A percentile compares a stretch with the other conserved stretches of the same genome.
Evolutionary conservation across 2,113 vertebrate species (phyloP).

Genomic region (Aplodontia rufa): DNA sequence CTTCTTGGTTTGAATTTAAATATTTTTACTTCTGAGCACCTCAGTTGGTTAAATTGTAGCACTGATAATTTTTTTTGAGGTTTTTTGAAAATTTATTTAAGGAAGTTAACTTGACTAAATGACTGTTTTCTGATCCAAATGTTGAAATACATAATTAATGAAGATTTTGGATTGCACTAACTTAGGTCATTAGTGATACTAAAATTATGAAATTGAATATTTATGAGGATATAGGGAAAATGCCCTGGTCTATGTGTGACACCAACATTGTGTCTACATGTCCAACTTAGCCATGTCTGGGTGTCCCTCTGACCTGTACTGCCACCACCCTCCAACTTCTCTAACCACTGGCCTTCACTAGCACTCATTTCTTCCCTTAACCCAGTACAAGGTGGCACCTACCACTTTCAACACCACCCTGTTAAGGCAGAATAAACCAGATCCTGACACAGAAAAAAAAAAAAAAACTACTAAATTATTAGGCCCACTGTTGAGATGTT

Average conservation of each 20-base stretch:
- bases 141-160: neutral
- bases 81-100: slow-evolving; percentile 40
- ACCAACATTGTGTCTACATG: neutral
- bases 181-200: neutral
- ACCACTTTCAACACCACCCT: slow-evolving; percentile 37
- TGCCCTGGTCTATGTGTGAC: neutral
- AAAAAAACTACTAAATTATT: neutral
- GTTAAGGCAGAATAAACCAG: slow-evolving; percentile 59
- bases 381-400: neutral
- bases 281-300: neutral
- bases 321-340: neutral
- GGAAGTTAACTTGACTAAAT: neutral
- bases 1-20: slow-evolving; percentile 17
- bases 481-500: neutral
- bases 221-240: neutral
- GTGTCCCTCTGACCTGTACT: neutral
- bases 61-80: neutral
- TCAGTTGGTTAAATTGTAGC: neutral
- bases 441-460: neutral
- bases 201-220: neutral
- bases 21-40: slow-evolving; percentile 20
- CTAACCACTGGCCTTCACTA: slow-evolving; percentile 39
- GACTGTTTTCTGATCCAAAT: neutral
- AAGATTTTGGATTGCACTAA: neutral
- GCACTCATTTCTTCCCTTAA: slow-evolving; percentile 38